These are phyloP conservation scores for Armadillidium nasatum DNA, from an alignment of 1,140 invertebrate species.

Conservation along the genomic window DNA sequence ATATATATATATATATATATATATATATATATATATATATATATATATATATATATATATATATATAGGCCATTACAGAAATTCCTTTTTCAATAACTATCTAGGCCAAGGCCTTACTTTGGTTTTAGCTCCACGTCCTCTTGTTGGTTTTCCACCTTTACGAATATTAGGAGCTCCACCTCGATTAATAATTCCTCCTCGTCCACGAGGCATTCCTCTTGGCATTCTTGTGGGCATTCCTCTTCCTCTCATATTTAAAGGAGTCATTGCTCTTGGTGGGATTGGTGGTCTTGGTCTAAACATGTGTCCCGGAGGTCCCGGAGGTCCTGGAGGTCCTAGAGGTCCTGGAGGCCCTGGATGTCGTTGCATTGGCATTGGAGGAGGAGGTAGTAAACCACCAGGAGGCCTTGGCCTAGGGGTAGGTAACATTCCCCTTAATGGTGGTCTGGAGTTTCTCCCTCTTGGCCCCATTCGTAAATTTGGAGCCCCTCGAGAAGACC, in stretches of 20 bases:
- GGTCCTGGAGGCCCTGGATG: background rate
- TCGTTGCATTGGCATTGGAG: background rate
- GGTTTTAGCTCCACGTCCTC: background rate
- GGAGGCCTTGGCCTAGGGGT: background rate
- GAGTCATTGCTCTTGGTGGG: background rate
- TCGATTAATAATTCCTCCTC: background rate
- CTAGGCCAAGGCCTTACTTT: too few relatives aligned
- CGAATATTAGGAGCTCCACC: background rate
- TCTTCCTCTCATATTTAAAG: background rate
- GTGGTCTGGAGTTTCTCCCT: background rate
- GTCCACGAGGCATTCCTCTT: background rate
- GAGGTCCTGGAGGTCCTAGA: background rate
- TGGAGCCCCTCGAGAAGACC: background rate
- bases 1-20: too few relatives aligned
- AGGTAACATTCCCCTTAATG: background rate
- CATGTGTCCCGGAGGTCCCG: background rate
- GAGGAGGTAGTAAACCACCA: background rate
- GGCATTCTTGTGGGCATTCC: background rate
- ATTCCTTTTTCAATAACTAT: too few relatives aligned
- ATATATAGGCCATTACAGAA: too few relatives aligned
- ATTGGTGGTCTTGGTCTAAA: background rate
- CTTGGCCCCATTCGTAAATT: slow-evolving; percentile 7
- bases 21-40: too few relatives aligned
- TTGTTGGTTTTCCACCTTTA: background rate
- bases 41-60: too few relatives aligned